Conservation (phyloP, 1,140 invertebrate genomes). For the Ceratina japonica region DNA sequence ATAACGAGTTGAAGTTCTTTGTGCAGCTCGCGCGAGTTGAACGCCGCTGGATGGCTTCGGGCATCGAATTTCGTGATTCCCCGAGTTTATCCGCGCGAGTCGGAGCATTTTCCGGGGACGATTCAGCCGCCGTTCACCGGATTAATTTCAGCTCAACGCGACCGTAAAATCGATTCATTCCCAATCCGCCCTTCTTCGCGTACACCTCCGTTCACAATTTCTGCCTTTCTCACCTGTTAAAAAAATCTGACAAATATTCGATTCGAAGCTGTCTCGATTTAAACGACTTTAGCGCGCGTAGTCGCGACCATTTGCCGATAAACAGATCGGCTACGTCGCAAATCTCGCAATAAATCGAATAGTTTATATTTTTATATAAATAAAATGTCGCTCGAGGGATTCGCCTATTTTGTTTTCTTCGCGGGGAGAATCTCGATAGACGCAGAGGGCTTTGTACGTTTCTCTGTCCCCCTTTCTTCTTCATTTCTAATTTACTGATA, state of each 20-base stretch:
- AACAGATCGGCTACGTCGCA: too few species aligned
- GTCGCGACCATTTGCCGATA: too few species aligned
- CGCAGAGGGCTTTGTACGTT: not conserved
- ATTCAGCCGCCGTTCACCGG: conserved; percentile 50
- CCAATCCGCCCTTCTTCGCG: not conserved
- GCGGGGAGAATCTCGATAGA: conserved; percentile 10
- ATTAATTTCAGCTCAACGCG: conserved; percentile 51
- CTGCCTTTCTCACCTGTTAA: not conserved
- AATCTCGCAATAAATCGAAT: too few species aligned
- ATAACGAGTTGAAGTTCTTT: too few species aligned
- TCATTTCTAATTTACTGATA: conserved; percentile 16
- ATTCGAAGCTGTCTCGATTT: too few species aligned
- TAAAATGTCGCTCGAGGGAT: too few species aligned
- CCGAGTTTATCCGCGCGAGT: conserved; percentile 5
- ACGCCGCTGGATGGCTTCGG: conserved; percentile 35
- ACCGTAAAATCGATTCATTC: conserved; percentile 57
- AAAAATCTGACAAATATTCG: too few species aligned
- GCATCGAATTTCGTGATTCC: conserved; percentile 41
- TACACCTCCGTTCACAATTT: not conserved
- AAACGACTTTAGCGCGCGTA: too few species aligned
- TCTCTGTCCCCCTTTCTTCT: too few species aligned
- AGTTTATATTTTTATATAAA: too few species aligned
- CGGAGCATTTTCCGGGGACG: conserved; percentile 29
- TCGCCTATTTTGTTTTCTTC: too few species aligned
- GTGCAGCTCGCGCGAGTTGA: too few species aligned